Evolutionary conservation across 2,113 vertebrate species (phyloP).

Genomic region (Piprites chloris): DNA sequence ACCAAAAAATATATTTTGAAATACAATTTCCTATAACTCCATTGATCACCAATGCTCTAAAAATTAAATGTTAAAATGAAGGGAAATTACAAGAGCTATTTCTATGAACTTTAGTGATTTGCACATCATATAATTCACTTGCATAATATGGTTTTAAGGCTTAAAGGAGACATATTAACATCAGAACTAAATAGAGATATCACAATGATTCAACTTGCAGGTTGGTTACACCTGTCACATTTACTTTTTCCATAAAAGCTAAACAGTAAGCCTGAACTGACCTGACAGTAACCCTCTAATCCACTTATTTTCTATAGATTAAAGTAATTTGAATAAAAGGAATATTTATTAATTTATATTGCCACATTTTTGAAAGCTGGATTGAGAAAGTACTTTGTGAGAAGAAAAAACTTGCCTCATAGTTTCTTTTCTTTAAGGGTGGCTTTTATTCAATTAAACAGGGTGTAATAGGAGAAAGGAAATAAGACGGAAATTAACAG

Average conservation of each 20-base stretch:
- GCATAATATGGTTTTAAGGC: background rate
- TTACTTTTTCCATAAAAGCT: background rate
- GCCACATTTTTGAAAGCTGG: background rate
- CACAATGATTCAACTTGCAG: background rate
- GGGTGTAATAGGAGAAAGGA: background rate
- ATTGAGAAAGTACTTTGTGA: background rate
- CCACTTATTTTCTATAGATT: background rate
- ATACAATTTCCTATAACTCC: background rate
- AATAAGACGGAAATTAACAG: background rate
- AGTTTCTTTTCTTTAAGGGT: background rate
- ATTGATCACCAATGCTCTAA: background rate
- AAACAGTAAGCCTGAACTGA: background rate
- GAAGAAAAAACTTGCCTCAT: background rate
- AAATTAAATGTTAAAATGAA: background rate
- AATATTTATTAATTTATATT: background rate
- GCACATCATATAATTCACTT: background rate
- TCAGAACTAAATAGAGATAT: background rate
- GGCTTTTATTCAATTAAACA: background rate
- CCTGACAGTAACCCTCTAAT: background rate
- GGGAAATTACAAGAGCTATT: background rate
- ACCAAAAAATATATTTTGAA: background rate
- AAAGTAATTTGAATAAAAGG: background rate
- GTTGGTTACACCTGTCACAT: background rate
- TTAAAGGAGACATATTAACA: background rate
- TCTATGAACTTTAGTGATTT: background rate